These are phyloP conservation scores for Cryptoprocta ferox DNA, from an alignment of 2,797 vertebrate species.

Conservation along the genomic window DNA sequence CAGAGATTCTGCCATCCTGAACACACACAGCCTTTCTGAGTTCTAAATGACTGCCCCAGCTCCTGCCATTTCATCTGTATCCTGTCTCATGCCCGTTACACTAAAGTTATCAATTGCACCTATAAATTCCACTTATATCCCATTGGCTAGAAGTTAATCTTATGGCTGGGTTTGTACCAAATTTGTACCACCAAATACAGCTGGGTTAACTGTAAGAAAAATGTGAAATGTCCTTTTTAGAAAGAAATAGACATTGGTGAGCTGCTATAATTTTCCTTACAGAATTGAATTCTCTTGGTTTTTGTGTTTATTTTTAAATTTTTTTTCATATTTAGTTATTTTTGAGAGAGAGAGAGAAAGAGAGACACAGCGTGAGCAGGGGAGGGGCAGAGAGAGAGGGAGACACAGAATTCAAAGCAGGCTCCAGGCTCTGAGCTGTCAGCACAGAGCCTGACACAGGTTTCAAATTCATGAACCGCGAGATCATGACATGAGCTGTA, in stretches of 20 bases:
- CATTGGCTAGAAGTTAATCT: neutral
- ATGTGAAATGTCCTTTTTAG: neutral
- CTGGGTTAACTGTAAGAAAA: neutral
- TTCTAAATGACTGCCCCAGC: neutral
- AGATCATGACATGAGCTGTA: too few species aligned
- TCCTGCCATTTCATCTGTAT: neutral
- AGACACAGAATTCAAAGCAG: too few species aligned
- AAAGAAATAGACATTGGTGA: neutral
- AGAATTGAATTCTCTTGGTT: conserved; percentile 6
- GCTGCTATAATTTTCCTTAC: neutral
- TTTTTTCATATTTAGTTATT: too few species aligned
- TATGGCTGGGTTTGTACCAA: neutral
- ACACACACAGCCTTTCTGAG: neutral
- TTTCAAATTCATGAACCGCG: too few species aligned
- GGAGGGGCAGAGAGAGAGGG: too few species aligned
- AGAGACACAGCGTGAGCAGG: too few species aligned
- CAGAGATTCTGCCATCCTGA: neutral
- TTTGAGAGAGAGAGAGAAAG: too few species aligned
- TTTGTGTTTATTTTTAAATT: neutral
- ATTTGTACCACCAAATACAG: too few species aligned
- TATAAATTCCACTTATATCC: neutral
- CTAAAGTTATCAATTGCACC: neutral
- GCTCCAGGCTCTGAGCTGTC: too few species aligned
- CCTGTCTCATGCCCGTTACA: neutral
- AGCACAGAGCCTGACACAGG: too few species aligned